Conservation (phyloP, 1,140 invertebrate species). For the Nebria ingens region DNA sequence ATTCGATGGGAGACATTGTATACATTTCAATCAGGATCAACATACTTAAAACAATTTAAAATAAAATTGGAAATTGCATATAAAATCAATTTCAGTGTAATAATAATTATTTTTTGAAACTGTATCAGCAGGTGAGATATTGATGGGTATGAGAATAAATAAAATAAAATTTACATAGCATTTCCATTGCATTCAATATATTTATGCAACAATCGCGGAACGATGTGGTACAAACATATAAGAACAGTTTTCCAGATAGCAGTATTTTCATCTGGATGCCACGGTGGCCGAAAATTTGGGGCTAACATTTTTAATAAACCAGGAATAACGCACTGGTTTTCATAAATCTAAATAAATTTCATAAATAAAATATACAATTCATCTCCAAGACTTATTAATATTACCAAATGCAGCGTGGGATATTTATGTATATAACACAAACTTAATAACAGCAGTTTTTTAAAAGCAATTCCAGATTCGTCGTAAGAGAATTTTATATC, state of each 20-base stretch:
- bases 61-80: too few species aligned
- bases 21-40: not conserved
- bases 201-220: not conserved
- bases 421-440: slow-evolving; percentile 2
- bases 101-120: not conserved
- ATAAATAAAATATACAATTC: not conserved
- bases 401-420: not conserved
- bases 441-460: not conserved
- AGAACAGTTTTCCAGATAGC: not conserved
- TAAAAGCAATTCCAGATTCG: not conserved
- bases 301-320: not conserved
- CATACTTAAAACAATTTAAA: too few species aligned
- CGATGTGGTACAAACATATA: not conserved
- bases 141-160: too few species aligned
- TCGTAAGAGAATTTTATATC: not conserved
- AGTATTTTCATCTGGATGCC: not conserved
- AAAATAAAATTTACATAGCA: not conserved
- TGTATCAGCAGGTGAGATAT: too few species aligned
- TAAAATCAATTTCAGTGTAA: too few species aligned
- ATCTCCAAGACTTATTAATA: not conserved
- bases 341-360: slow-evolving; percentile 3
- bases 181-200: not conserved
- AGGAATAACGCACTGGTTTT: not conserved
- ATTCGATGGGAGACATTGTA: not conserved
- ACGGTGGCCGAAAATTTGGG: not conserved